phyloP scores from a whole-genome alignment of 2,888 invertebrate species.

The Cryptophagus acutangulus region DNA sequence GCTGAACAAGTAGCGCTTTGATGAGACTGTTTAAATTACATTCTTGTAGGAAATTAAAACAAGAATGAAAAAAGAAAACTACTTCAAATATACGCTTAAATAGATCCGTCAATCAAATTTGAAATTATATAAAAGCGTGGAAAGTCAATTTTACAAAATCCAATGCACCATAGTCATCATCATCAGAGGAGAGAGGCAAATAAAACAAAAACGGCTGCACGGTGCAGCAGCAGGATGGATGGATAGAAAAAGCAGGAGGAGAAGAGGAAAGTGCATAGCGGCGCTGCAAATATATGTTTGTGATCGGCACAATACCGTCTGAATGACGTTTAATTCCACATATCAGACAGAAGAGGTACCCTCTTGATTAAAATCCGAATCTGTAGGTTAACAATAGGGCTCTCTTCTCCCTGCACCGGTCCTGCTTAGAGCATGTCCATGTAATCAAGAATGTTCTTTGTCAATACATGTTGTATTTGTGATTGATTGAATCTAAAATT shows the following conservation, averaged over 20 bases:
- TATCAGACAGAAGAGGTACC: slow-evolving; percentile 43
- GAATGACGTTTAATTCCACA: slow-evolving; percentile 46
- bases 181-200: slow-evolving; percentile 14
- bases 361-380: slow-evolving; percentile 46
- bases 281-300: slow-evolving; percentile 39
- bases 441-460: slow-evolving; percentile 46
- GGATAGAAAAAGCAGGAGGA: neutral
- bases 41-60: slow-evolving; percentile 34
- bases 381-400: slow-evolving; percentile 41
- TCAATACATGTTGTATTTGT: slow-evolving; percentile 44
- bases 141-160: slow-evolving; percentile 18
- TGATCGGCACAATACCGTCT: slow-evolving; percentile 41
- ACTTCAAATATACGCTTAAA: slow-evolving; percentile 18
- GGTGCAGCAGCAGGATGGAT: slow-evolving; percentile 19
- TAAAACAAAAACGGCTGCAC: slow-evolving; percentile 27
- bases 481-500: slow-evolving; percentile 46
- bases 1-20: slow-evolving; percentile 29
- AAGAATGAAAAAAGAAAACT: slow-evolving; percentile 31
- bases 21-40: slow-evolving; percentile 34
- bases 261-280: neutral
- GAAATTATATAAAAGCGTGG: slow-evolving; percentile 18
- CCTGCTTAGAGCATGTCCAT: slow-evolving; percentile 40
- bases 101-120: slow-evolving; percentile 21
- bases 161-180: too few species aligned
- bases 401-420: slow-evolving; percentile 21